A percentile compares a stretch with the other conserved stretches of the same genome.
Evolutionary conservation across 2,797 vertebrate genomes (phyloP).

Genomic region (Manis javanica): DNA sequence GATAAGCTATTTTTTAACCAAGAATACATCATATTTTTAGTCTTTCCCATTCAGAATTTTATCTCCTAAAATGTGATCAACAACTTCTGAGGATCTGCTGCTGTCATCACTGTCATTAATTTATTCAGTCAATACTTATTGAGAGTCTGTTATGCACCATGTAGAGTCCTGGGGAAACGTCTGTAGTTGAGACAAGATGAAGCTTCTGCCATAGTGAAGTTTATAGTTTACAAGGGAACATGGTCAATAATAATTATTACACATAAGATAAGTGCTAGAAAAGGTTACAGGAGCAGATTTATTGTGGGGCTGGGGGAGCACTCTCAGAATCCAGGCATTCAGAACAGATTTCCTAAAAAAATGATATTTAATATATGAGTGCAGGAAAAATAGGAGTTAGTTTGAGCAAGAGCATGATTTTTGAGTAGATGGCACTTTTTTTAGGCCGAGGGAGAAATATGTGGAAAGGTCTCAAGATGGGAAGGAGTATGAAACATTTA

Average conservation of each 20-base stretch:
- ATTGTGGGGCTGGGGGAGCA: neutral
- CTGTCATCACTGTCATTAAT: neutral
- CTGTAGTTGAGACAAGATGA: neutral
- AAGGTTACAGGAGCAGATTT: neutral
- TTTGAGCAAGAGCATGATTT: neutral
- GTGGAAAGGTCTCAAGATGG: neutral
- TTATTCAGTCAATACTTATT: neutral
- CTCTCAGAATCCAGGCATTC: neutral
- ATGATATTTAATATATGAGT: neutral
- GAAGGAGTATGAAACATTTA: neutral
- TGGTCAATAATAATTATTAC: conserved; percentile 25
- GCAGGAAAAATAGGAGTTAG: neutral
- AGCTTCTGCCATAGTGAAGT: neutral
- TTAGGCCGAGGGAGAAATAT: neutral
- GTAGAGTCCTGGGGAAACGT: neutral
- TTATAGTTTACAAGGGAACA: conserved; percentile 5
- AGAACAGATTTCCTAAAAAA: conserved; percentile 47
- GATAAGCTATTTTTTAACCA: conserved; percentile 20
- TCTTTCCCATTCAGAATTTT: conserved; percentile 13
- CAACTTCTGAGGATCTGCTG: neutral
- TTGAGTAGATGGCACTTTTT: conserved; percentile 4
- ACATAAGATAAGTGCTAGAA: neutral
- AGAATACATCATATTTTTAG: neutral
- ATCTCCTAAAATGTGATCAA: neutral
- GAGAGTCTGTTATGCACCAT: neutral